phyloP scores from a whole-genome alignment of 2,888 invertebrate genomes.

The Timema podura region DNA sequence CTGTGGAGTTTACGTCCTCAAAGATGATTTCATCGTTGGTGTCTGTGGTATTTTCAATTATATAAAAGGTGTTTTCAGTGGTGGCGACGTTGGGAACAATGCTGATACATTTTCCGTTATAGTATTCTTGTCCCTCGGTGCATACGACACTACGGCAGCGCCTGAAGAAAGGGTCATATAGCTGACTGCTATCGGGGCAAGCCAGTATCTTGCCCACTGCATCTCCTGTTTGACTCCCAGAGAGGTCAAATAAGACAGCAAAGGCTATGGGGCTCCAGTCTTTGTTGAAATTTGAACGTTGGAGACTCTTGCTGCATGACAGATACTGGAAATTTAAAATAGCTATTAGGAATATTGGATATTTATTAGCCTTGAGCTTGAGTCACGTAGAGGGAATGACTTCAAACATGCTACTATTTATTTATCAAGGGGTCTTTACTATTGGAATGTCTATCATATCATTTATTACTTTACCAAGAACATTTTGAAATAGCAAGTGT shows the following conservation, averaged over 20 bases:
- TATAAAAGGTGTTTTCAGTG: slow-evolving; percentile 3
- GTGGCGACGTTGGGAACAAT: slow-evolving; percentile 2
- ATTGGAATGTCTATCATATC: too few relatives aligned
- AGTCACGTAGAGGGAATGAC: too few relatives aligned
- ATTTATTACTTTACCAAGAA: too few relatives aligned
- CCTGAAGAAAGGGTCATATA: slow-evolving; percentile 48
- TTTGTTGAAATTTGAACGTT: slow-evolving; percentile 37
- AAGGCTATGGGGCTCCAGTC: slow-evolving; percentile 44
- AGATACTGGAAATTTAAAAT: slow-evolving; percentile 30
- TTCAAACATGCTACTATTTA: too few relatives aligned
- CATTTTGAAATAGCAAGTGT: too few relatives aligned
- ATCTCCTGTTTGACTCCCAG: slow-evolving; percentile 35
- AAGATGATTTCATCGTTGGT: slow-evolving; percentile 3
- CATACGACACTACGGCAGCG: slow-evolving; percentile 44
- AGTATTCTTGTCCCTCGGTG: slow-evolving; percentile 37
- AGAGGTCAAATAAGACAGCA: slow-evolving; percentile 45
- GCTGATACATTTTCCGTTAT: slow-evolving; percentile 38
- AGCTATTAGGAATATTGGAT: background rate
- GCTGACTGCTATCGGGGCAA: slow-evolving; percentile 36
- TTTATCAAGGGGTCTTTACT: too few relatives aligned
- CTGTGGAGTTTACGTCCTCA: background rate
- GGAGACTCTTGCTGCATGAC: slow-evolving; percentile 35
- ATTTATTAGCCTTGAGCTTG: too few relatives aligned
- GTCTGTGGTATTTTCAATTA: background rate
- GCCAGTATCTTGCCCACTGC: slow-evolving; percentile 36